phyloP scores from a whole-genome alignment of 2,888 invertebrate species.

The Polyommatus icarus region DNA sequence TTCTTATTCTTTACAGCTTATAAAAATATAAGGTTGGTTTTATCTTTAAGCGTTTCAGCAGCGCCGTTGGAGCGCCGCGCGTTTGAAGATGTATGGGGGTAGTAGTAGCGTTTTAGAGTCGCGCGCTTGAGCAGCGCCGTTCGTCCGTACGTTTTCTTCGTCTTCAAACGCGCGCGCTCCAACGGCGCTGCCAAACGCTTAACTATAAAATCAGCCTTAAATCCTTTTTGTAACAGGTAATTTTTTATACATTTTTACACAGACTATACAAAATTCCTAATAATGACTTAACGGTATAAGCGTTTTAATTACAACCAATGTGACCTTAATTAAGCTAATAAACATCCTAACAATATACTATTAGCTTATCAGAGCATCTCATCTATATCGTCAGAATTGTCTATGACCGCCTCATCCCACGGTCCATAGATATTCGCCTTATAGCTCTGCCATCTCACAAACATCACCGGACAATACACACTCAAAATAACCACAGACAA shows the following conservation, averaged over 20 bases:
- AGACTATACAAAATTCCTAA: background rate
- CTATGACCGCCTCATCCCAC: slow-evolving; percentile 96
- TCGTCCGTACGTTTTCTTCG: no score
- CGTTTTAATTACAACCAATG: slow-evolving; percentile 43
- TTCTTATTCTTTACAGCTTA: background rate
- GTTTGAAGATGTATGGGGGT: no score
- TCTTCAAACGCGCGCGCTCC: no score
- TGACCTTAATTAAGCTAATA: slow-evolving; percentile 21
- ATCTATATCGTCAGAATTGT: slow-evolving; percentile 80
- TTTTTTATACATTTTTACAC: background rate
- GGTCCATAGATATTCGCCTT: slow-evolving; percentile 98
- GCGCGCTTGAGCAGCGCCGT: no score
- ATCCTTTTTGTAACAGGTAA: background rate
- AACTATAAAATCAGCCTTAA: no score
- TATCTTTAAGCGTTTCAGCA: no score
- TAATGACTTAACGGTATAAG: background rate
- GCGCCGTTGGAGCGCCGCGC: no score
- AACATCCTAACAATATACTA: slow-evolving; percentile 32
- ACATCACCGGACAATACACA: slow-evolving; percentile 86
- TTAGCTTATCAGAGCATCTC: slow-evolving; percentile 50
- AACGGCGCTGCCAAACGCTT: no score
- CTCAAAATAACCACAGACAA: slow-evolving; percentile 83
- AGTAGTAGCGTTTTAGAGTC: no score
- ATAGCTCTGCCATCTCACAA: slow-evolving; percentile 87
- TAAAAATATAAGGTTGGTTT: no score